Evolutionary conservation across 2,113 vertebrate species (phyloP), one percentile per base, ranked within the genome.

Genomic region (Nannospalax galili): DNA sequence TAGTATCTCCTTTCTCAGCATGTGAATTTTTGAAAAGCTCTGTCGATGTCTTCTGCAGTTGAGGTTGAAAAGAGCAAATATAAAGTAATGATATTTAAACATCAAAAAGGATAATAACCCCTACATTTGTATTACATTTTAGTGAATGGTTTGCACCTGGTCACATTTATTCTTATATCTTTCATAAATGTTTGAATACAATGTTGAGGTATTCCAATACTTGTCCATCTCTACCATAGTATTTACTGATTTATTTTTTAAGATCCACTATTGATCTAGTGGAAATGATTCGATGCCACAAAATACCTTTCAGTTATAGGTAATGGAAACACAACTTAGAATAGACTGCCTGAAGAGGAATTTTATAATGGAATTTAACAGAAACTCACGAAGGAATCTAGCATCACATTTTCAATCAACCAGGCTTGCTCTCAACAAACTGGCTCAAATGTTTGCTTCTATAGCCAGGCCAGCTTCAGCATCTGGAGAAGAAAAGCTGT

Each of bases 111-210:
- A n/a, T 67, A 84, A 58, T 12, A 35, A 19, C 26, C 35, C 17
- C 64, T 37, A 60, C 10, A 65, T 42, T 87, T 82, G 56, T 60
- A 42, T 90, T 45, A 37, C 22, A 56, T 69, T 84, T 87, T 94
- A 84, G 87, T 35, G 45, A 87, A 56, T 81, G 37, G 35, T 69
- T 58, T 12, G 11, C 37, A 77, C 37, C 84, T 80, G 45, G 37
- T 91, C 77, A 60, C 26, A 28, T 81, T 48, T 95, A 69, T 92
- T 78, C 65, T 85, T 70, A 92, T 16, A 45, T 88, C 56, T 81
- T 82, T 82, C 26, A 15, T 82, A 22, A 75, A 70, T 90, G 1
- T 62, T 15, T 69, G 60, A 69, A 56, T 8, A 58, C 40, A 75
- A 0, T 70, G 26, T 77, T 84, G 65, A 69, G 58, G 20, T 58